Conservation (phyloP, 2,888 invertebrate species). For the Theretra japonica region DNA sequence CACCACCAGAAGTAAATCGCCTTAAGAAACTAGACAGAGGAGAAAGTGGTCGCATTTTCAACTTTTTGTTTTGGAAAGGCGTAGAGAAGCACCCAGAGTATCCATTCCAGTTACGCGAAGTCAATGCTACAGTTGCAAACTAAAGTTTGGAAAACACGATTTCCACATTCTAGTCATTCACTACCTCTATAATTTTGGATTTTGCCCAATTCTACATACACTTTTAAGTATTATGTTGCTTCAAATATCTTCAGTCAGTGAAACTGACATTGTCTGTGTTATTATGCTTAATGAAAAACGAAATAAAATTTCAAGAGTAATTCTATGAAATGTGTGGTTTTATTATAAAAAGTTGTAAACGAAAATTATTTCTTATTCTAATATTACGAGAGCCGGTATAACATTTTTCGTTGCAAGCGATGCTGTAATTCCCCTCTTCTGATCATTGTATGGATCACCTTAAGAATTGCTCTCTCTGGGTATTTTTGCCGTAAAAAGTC, state of each 20-base stretch:
- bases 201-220: conserved; percentile 16
- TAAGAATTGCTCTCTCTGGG: conserved; percentile 92
- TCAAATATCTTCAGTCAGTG: conserved; percentile 47
- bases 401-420: conserved; percentile 97
- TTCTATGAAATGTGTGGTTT: conserved; percentile 16
- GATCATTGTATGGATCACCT: conserved; percentile 97
- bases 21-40: conserved; percentile 86
- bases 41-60: conserved; percentile 87
- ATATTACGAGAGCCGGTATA: conserved; percentile 91
- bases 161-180: conserved; percentile 50
- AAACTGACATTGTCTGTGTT: conserved; percentile 49
- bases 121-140: conserved; percentile 26
- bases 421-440: conserved; percentile 98
- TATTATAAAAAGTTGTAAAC: conserved; percentile 17
- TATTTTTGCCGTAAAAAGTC: conserved; percentile 94
- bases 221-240: conserved; percentile 31
- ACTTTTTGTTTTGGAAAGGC: conserved; percentile 87
- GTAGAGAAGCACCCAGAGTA: conserved; percentile 89
- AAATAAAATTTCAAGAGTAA: conserved; percentile 32
- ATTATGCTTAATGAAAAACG: conserved; percentile 35
- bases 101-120: conserved; percentile 79
- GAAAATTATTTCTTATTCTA: background rate
- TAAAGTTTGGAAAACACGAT: conserved; percentile 31
- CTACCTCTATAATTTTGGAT: conserved; percentile 44
- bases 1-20: conserved; percentile 79